Conservation (phyloP, 2,113 vertebrate genomes). For the Carassius auratus region DNA sequence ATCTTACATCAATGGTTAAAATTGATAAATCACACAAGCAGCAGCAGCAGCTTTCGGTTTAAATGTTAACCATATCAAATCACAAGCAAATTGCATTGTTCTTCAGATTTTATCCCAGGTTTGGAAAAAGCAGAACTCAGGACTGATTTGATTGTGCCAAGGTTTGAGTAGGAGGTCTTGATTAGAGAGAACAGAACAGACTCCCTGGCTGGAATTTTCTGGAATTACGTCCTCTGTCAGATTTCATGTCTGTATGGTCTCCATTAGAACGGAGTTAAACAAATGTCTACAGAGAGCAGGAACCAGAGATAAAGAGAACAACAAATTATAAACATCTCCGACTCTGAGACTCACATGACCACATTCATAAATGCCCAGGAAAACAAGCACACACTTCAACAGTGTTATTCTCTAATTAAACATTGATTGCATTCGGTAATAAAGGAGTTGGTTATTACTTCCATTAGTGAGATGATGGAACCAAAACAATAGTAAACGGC, state of each 20-base stretch:
- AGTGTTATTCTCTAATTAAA: background rate
- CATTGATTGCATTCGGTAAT: constrained; percentile 14
- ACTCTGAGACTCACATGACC: background rate
- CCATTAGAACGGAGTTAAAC: background rate
- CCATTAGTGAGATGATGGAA: background rate
- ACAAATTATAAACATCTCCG: background rate
- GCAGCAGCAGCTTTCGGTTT: background rate
- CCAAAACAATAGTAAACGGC: background rate
- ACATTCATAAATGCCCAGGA: background rate
- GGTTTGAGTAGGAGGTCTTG: constrained; percentile 1
- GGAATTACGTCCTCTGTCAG: background rate
- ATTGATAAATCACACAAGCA: no score
- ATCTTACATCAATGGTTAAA: no score
- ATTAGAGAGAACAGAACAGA: constrained; percentile 5
- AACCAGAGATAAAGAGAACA: background rate
- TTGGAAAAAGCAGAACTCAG: background rate
- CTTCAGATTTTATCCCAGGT: background rate
- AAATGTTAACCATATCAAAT: background rate
- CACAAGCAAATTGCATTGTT: background rate
- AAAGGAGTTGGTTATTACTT: constrained; percentile 16
- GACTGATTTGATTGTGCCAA: background rate
- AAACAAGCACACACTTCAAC: background rate
- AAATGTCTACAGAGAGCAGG: background rate
- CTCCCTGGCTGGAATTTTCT: background rate
- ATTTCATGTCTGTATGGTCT: background rate